Conservation (phyloP, 2,888 invertebrate genomes). For the Caenorhabditis afra region DNA sequence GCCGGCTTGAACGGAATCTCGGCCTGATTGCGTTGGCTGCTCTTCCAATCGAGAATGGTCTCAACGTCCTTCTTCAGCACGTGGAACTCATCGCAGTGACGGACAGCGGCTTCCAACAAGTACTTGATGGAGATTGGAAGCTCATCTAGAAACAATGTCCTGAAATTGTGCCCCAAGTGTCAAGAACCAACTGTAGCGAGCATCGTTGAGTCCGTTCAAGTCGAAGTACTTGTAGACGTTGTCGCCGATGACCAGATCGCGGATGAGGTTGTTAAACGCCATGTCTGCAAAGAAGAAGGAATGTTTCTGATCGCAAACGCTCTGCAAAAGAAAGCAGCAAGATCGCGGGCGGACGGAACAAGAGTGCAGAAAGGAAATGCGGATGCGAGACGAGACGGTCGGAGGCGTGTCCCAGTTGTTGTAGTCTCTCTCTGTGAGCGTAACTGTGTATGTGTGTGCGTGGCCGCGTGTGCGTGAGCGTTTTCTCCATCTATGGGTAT, state of each 20-base stretch:
- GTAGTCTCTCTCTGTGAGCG: conserved; percentile 39
- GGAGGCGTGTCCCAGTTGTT: conserved; percentile 46
- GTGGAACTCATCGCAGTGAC: conserved; percentile 97
- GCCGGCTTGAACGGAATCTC: conserved; percentile 98
- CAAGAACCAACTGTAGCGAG: conserved; percentile 87
- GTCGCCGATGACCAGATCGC: conserved; percentile 78
- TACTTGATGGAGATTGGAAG: conserved; percentile 94
- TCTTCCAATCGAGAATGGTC: conserved; percentile 91
- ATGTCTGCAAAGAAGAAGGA: conserved; percentile 34
- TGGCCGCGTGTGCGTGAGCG: conserved; percentile 19
- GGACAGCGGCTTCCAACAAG: conserved; percentile 93
- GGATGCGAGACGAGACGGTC: conserved; percentile 9
- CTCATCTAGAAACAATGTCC: too few relatives aligned
- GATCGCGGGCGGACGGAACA: not conserved
- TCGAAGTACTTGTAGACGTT: conserved; percentile 89
- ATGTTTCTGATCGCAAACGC: not conserved
- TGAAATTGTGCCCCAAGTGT: too few relatives aligned
- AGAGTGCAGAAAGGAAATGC: conserved; percentile 11
- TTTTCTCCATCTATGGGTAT: conserved; percentile 7
- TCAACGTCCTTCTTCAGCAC: conserved; percentile 90
- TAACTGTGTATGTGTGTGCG: conserved; percentile 11
- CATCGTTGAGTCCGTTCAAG: conserved; percentile 85
- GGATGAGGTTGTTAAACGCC: conserved; percentile 63
- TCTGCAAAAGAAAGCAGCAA: conserved; percentile 6
- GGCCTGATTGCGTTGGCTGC: conserved; percentile 85